phyloP scores from a whole-genome alignment of 2,113 vertebrate species.

The Sminthopsis crassicaudata region DNA sequence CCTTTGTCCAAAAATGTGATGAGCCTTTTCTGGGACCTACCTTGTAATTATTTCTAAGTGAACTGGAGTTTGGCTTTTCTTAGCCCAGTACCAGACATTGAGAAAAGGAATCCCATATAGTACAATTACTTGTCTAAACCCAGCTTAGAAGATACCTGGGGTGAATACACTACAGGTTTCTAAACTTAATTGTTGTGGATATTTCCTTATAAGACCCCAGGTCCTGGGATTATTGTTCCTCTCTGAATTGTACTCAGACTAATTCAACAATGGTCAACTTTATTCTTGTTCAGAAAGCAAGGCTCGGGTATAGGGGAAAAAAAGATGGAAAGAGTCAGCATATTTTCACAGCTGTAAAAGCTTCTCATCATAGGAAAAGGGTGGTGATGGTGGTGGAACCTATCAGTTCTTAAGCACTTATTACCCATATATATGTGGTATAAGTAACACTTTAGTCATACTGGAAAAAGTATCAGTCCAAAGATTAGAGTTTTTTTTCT shows the following conservation, averaged over 20 bases:
- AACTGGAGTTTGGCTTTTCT: constrained; percentile 58
- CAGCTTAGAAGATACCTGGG: constrained; percentile 5
- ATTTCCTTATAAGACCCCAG: constrained; percentile 28
- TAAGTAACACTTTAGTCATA: constrained; percentile 23
- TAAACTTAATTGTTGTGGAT: not conserved
- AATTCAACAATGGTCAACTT: constrained; percentile 43
- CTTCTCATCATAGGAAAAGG: constrained; percentile 53
- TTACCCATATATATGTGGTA: not conserved
- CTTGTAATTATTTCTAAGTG: constrained; percentile 52
- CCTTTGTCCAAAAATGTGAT: constrained; percentile 21
- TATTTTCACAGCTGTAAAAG: constrained; percentile 75
- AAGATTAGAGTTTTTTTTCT: constrained; percentile 38
- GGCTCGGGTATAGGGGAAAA: constrained; percentile 58
- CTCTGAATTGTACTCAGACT: constrained; percentile 22
- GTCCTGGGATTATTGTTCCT: not conserved
- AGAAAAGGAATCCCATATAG: constrained; percentile 23
- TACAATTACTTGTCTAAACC: constrained; percentile 1
- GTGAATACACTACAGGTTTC: constrained; percentile 14
- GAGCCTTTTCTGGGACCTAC: constrained; percentile 22
- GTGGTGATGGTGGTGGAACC: constrained; percentile 34
- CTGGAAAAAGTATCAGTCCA: constrained; percentile 48
- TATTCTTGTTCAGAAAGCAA: constrained; percentile 73
- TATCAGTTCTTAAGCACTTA: constrained; percentile 44
- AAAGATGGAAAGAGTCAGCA: constrained; percentile 41
- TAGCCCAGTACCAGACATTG: constrained; percentile 47